Evolutionary conservation across 53 echinoderm and acorn worm genomes (phyloP), one percentile per base, ranked within the genome.

Genomic region (Holothuria leucospilota): DNA sequence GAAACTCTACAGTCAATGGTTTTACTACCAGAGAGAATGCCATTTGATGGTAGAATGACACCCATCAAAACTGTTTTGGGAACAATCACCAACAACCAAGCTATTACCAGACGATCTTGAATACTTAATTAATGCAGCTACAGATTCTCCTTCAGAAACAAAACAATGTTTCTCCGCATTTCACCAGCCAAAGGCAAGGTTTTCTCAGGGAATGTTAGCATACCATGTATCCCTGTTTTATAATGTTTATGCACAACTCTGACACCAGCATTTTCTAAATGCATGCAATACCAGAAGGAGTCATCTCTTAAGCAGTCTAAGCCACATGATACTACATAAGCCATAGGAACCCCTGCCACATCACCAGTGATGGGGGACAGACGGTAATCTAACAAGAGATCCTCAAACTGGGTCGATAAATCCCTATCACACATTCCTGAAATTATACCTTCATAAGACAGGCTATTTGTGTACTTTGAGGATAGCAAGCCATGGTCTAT

Each of bases 321-420:
- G 15, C 79, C 79, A 27, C 56, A 53, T 24, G 79, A 58, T 8
- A 56, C 34, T 14, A 78, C 34, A 20, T 78, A 78, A 14, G 79
- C 59, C 30, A 29, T 53, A 8, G 79, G 79, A 23, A 78, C 51
- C n/a, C 79, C 79, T 18, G 49, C 20, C 13, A 78, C 51, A 78
- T 92, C 85, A 49, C 90, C 71, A 53, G 87, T 51, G 30, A 91
- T 84, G 6, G 90, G 90, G 4, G 90, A 71, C 12, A 85, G 25
- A 24, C 94, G 82, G 16, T 87, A 71, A 61, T 94, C 94, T 2
- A 87, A 81, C n/a, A 91, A 29, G 2, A 72, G 56, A 51, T 85
- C 85, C 28, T 78, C 79, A 56, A 58, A 78, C 79, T 59, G 79
- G 4, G 10, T 53, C 20, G 58, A 78, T 13, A 78, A 20, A 4